Evolutionary conservation across 2,797 vertebrate genomes (phyloP).

Genomic region (Sylvilagus floridanus): DNA sequence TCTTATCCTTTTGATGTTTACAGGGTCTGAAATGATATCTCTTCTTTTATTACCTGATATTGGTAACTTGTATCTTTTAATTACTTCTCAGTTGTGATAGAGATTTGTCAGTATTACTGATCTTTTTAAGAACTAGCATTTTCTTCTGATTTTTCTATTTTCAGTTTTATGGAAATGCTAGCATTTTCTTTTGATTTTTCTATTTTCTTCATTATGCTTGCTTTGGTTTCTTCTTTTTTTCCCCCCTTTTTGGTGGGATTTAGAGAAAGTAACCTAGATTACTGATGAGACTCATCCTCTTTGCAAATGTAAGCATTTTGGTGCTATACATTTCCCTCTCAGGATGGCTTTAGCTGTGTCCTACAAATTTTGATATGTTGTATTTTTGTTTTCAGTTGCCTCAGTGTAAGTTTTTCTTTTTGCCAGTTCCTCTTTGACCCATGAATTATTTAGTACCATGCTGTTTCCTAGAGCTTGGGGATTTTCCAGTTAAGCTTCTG

Average conservation of each 20-base stretch:
- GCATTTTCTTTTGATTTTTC: neutral
- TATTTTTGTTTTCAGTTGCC: too few relatives aligned
- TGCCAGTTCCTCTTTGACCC: too few relatives aligned
- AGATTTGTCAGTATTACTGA: neutral
- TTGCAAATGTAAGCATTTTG: neutral
- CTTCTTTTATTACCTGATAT: neutral
- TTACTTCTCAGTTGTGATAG: neutral
- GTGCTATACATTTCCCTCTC: neutral
- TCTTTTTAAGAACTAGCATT: neutral
- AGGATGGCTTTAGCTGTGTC: neutral
- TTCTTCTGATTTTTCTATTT: constrained; percentile 3
- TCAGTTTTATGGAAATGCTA: neutral
- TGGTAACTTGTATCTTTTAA: neutral
- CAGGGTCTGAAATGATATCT: neutral
- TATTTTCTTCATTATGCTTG: neutral
- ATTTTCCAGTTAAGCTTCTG: neutral
- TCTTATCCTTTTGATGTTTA: neutral
- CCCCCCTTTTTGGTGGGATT: neutral
- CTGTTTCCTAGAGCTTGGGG: neutral
- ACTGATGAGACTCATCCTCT: neutral
- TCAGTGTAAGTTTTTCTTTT: too few relatives aligned
- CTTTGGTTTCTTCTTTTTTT: neutral
- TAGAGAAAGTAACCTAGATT: neutral
- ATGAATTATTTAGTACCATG: too few relatives aligned
- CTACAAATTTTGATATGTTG: neutral